These are phyloP conservation scores for Polyommatus iphigenia DNA, from an alignment of 2,888 invertebrate species.

Conservation along the genomic window DNA sequence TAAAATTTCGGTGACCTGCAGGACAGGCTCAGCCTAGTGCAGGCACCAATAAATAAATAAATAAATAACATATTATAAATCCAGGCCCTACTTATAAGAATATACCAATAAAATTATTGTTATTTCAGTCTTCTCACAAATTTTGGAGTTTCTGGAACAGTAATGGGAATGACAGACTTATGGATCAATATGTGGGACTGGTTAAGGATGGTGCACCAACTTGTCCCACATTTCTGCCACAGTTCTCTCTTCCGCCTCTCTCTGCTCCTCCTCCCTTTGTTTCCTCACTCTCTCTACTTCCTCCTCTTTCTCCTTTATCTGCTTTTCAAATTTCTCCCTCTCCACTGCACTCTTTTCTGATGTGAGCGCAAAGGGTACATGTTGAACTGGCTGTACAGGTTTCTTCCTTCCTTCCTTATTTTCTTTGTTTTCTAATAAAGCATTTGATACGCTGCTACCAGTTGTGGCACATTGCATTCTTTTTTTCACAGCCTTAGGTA, in stretches of 20 bases:
- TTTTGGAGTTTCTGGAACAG: conserved; percentile 83
- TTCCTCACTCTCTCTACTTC: conserved; percentile 67
- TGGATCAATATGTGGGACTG: conserved; percentile 75
- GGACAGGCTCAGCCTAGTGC: no score
- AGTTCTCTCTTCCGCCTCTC: conserved; percentile 74
- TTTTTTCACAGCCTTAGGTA: conserved; percentile 77
- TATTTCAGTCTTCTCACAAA: conserved; percentile 66
- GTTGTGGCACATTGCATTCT: conserved; percentile 56
- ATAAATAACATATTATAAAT: no score
- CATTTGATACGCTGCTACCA: conserved; percentile 54
- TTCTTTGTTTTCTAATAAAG: conserved; percentile 71
- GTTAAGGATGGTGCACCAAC: conserved; percentile 82
- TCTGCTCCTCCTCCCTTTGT: conserved; percentile 59
- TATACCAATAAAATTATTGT: conserved; percentile 41
- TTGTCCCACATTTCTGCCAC: conserved; percentile 76
- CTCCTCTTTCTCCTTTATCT: conserved; percentile 76
- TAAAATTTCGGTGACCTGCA: no score
- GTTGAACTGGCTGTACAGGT: conserved; percentile 66
- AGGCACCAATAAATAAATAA: no score
- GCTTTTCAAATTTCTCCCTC: conserved; percentile 80
- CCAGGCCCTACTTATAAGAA: neutral
- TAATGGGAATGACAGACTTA: conserved; percentile 77
- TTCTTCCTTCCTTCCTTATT: no score
- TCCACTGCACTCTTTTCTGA: conserved; percentile 83
- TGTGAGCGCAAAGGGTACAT: conserved; percentile 80